Conservation (phyloP, 2,113 vertebrate species). For the Muntiacus muntjak region DNA sequence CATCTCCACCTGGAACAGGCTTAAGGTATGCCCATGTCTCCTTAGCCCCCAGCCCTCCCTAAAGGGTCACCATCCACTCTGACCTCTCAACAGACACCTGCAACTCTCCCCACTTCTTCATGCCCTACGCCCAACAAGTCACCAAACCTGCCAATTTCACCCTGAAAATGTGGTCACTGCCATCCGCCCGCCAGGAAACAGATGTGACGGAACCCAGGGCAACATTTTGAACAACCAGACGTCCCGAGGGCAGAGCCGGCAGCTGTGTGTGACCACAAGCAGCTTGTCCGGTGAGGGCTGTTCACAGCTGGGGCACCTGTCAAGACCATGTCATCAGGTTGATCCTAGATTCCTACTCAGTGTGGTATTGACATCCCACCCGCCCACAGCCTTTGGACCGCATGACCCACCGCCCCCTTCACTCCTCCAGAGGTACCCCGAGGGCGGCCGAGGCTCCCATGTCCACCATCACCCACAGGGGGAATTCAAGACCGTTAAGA, state of each 20-base stretch:
- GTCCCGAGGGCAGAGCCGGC: background rate
- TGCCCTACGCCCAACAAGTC: rapidly evolving
- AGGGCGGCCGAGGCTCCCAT: background rate
- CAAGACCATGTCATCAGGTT: background rate
- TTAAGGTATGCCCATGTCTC: background rate
- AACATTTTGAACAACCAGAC: background rate
- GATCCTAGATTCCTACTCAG: background rate
- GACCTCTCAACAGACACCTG: background rate
- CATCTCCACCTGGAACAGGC: background rate
- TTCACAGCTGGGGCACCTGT: background rate
- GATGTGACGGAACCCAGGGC: rapidly evolving
- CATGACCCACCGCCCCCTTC: no score
- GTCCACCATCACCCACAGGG: rapidly evolving
- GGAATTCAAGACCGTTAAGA: background rate
- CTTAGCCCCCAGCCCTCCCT: background rate
- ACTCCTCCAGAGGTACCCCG: rapidly evolving
- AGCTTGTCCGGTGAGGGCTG: background rate
- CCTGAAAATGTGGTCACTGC: background rate
- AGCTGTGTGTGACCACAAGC: background rate
- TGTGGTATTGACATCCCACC: background rate
- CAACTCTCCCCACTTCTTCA: background rate
- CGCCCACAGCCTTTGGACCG: rapidly evolving
- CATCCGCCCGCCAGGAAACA: background rate
- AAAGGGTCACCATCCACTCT: background rate
- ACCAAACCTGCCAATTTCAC: background rate